Evolutionary conservation across 2,113 vertebrate species (phyloP), one percentile per base, ranked within the genome.

Genomic region (Pelecanus crispus): DNA sequence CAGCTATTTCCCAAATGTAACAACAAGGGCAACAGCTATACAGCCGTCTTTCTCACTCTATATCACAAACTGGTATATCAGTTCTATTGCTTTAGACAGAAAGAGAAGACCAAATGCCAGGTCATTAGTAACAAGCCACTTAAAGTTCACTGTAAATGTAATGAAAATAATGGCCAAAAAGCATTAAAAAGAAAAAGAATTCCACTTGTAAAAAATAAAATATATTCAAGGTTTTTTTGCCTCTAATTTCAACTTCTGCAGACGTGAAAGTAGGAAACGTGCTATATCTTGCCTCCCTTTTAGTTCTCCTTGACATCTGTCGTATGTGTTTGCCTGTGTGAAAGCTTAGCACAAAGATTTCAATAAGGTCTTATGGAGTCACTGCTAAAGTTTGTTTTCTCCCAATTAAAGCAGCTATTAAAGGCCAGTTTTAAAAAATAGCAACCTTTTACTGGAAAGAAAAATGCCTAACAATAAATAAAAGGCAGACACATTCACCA

Each of bases 331-430:
- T 80, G 71, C 70, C 91, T 22, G 32, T 42, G 68, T 74, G 81
- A 93, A 96, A 96, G 71, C 79, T 91, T 25, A 66, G 65, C 91
- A 79, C 77, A 25, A 58, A 78, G 49, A 85, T 86, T 97, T 94
- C 95, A 24, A 47, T 53, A 91, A 95, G 90, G 94, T 97, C 87
- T 93, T 56, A n/a, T 0, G 18, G 86, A 97, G 94, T 97, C 96
- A 85, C 65, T 80, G 75, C 85, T 70, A 4, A 97, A 98, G 95
- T 97, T 89, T 96, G 91, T 90, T 94, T 97, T 91, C 93, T 63
- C 52, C 96, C 97, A 97, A 97, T 97, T 98, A 97, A 98, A 96
- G 74, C 38, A 68, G 75, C 90, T 91, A 97, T 96, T 97, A 97
- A 95, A 93, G 90, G 82, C 92, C 91, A 96, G 91, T 38, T 87